These are phyloP conservation scores for Meleagris gallopavo DNA, from an alignment of 2,113 vertebrate species.

Conservation along the genomic window DNA sequence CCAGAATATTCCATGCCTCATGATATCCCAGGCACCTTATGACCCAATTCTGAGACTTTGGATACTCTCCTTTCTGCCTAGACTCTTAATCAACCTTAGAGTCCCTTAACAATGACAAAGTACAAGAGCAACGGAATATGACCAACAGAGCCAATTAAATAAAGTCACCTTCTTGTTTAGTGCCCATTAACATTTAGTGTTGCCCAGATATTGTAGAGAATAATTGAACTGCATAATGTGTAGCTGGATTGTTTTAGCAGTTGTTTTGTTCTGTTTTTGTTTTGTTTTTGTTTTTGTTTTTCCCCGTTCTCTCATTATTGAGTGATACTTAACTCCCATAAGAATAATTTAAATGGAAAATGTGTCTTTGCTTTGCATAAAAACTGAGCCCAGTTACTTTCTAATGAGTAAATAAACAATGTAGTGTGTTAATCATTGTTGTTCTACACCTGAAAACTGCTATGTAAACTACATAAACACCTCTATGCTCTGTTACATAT, in stretches of 20 bases:
- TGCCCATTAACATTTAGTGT: constrained; percentile 38
- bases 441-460: constrained; percentile 66
- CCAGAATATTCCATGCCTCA: background rate
- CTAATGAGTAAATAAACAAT: constrained; percentile 68
- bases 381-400: constrained; percentile 26
- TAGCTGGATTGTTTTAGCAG: constrained; percentile 54
- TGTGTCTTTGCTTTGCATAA: constrained; percentile 46
- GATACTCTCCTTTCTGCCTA: background rate
- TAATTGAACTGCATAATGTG: constrained; percentile 69
- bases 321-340: constrained; percentile 60
- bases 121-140: background rate
- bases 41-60: background rate
- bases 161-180: constrained; percentile 40
- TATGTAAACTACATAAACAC: constrained; percentile 59
- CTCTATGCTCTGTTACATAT: constrained; percentile 60
- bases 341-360: constrained; percentile 65
- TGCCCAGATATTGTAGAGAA: constrained; percentile 31
- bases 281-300: background rate
- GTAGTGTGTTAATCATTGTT: constrained; percentile 63
- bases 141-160: background rate
- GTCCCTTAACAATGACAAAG: background rate
- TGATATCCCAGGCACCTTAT: background rate
- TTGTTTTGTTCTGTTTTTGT: background rate
- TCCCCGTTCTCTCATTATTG: constrained; percentile 28
- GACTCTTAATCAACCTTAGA: background rate